Evolutionary conservation across 37 sponge, comb jelly and placozoan species (phyloP), one percentile per base, ranked within the genome.

Genomic region (Aplysina aerophoba): DNA sequence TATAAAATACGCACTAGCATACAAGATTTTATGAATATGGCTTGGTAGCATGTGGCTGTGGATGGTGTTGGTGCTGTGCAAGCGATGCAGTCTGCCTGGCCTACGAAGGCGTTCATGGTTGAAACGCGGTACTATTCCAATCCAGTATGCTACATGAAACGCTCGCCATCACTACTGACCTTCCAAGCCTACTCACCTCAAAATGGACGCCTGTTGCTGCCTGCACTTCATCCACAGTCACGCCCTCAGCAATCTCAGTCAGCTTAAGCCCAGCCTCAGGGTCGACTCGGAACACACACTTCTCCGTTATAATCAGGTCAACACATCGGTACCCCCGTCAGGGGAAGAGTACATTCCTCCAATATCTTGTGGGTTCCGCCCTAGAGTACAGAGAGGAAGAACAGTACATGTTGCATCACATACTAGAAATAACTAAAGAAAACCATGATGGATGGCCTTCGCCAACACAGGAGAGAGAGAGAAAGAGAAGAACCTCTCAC

Each of bases 291-390:
- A 98, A 96, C 79, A 98, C 99, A 65, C 89, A 87, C 95, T 93
- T 87, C 25, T 98, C 99, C 11, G 97, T 96, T 77, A 98, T 93
- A 61, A 98, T 92, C 66, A 68, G 55, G 67, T 98, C 92, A 20
- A 98, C 99, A 58, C 85, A 85, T 37, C 82, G 59, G 81, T 89
- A 96, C 27, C 99, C n/a, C 99, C 50, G 99, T 98, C 74, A 98
- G 80, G 17, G 99, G 99, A 21, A 96, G 88, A n/a, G 92, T 62
- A 59, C 99, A 98, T 59, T 96, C 89, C 24, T 87, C 87, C 54
- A 98, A 67, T 55, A 98, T 96, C 87, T 98, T 98, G 83, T 92
- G 89, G 24, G 63, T 64, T 31, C 97, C 97, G 37, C 81, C 73
- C 93, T 90, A 57, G 13, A 30, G 38, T 2, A 39, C 12, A 82